Evolutionary conservation across 2,113 vertebrate species (phyloP).

Genomic region (Poeciliopsis turrubarensis): DNA sequence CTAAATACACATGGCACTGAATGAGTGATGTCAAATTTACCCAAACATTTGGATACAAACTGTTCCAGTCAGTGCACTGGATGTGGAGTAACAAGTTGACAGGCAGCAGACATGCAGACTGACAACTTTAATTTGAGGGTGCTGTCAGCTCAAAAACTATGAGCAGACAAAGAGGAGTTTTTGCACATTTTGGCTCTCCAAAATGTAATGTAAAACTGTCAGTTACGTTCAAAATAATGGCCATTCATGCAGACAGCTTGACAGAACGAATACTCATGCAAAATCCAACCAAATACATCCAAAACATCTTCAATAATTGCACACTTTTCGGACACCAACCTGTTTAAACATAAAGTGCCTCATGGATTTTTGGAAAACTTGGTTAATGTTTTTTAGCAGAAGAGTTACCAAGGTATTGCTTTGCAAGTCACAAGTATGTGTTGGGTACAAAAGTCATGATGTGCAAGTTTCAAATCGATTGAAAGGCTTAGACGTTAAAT

Average conservation of each 20-base stretch:
- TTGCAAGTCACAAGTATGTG: not conserved
- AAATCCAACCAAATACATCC: not conserved
- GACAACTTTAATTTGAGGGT: slow-evolving; percentile 15
- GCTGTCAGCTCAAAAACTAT: slow-evolving; percentile 8
- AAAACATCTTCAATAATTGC: not conserved
- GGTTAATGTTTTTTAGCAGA: not conserved
- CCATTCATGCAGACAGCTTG: not conserved
- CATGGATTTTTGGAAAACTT: not conserved
- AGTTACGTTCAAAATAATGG: not conserved
- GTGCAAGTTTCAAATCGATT: not conserved
- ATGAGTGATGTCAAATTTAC: not conserved
- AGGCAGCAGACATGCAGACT: not conserved
- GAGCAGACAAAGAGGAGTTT: slow-evolving; percentile 1
- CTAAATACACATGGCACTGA: slow-evolving; percentile 1
- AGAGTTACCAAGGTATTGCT: not conserved
- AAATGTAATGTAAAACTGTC: slow-evolving; percentile 13
- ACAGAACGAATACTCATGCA: not conserved
- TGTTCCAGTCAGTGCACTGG: not conserved
- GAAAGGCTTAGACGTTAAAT: not conserved
- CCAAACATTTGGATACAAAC: slow-evolving; percentile 15
- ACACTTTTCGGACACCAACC: not conserved
- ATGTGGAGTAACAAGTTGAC: slow-evolving; percentile 2
- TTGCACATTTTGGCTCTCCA: not conserved
- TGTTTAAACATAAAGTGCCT: slow-evolving; percentile 29
- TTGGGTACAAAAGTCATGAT: not conserved